Conservation (phyloP, 2,888 invertebrate genomes). For the Seira musarum region DNA sequence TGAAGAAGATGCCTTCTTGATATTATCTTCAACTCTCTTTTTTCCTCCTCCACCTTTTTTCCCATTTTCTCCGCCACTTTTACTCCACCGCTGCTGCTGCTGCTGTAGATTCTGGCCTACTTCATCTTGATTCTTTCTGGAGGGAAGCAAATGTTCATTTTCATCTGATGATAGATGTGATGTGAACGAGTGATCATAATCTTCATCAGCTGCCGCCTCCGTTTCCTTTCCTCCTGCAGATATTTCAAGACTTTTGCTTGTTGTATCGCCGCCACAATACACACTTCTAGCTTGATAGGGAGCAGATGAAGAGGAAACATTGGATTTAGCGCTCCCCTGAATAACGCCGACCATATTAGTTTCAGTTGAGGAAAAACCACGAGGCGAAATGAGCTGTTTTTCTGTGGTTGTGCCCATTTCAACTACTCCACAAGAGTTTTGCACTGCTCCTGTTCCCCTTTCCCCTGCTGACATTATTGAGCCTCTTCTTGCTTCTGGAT, state of each 20-base stretch:
- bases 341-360: neutral
- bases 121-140: neutral
- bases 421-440: neutral
- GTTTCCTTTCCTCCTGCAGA: neutral
- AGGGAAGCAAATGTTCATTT: constrained; percentile 42
- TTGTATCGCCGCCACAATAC: neutral
- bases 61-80: neutral
- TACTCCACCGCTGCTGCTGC: constrained; percentile 13
- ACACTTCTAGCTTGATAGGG: neutral
- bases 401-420: constrained; percentile 31
- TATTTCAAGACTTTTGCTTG: neutral
- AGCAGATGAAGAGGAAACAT: constrained; percentile 41
- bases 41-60: constrained; percentile 11
- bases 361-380: constrained; percentile 33
- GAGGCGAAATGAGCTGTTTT: constrained; percentile 46
- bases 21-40: constrained; percentile 20
- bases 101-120: neutral
- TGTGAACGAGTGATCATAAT: constrained; percentile 47
- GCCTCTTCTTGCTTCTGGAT: constrained; percentile 18
- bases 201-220: constrained; percentile 32
- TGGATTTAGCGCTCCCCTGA: constrained; percentile 31
- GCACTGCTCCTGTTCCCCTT: neutral
- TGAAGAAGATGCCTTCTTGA: constrained; percentile 16
- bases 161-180: constrained; percentile 47
- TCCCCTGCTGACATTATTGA: constrained; percentile 6